These are phyloP conservation scores for Pomatostomus ruficeps DNA, from an alignment of 2,113 vertebrate genomes.

Conservation along the genomic window DNA sequence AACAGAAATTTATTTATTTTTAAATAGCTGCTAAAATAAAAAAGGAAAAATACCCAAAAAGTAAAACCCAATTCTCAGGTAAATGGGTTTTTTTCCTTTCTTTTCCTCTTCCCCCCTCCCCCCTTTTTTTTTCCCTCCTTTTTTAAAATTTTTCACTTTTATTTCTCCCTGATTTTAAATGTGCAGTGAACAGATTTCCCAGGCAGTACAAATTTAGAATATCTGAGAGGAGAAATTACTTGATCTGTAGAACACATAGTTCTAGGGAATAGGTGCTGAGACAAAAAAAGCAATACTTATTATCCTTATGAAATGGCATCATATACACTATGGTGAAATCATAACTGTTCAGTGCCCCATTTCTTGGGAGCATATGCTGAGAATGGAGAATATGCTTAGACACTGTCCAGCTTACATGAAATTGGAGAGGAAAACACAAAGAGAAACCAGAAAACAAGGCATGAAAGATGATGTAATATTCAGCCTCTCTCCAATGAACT, in stretches of 20 bases:
- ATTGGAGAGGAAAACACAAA: not conserved
- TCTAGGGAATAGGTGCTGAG: not conserved
- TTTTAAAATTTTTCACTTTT: not conserved
- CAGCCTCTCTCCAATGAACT: not conserved
- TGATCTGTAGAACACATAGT: not conserved
- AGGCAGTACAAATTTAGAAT: not conserved
- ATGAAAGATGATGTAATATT: not conserved
- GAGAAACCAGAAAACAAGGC: not conserved
- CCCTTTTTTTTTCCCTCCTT: no score
- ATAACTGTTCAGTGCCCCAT: not conserved
- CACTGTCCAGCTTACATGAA: not conserved
- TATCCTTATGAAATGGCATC: not conserved
- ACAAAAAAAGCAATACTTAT: not conserved
- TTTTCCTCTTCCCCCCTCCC: no score
- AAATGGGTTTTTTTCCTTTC: not conserved
- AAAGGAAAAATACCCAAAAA: not conserved
- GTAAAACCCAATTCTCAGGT: not conserved
- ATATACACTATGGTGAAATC: not conserved
- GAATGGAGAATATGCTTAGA: not conserved
- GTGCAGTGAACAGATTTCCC: not conserved
- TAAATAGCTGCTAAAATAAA: not conserved
- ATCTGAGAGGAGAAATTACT: not conserved
- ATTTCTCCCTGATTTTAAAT: not conserved
- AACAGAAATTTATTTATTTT: not conserved
- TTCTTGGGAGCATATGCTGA: not conserved